Evolutionary conservation across 2,888 invertebrate species (phyloP), one percentile per base, ranked within the genome.

Genomic region (Gari tellinella): DNA sequence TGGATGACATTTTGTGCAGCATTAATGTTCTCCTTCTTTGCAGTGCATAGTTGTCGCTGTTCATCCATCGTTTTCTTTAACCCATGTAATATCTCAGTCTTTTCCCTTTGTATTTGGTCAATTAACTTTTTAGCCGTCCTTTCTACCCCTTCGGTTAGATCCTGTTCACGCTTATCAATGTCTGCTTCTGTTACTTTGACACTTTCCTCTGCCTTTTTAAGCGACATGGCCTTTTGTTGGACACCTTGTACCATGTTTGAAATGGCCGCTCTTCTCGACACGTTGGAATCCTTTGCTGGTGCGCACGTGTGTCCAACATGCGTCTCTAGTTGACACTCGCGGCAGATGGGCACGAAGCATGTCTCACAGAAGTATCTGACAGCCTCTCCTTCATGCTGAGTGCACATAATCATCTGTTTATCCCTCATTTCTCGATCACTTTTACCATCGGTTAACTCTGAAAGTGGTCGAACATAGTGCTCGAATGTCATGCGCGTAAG

Each of bases 51-150:
- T 14, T 68, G 65, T 51, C 79, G 64, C 51, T 82, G 79, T 12
- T 57, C 68, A 41, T 78, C 66, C 74, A 81, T 81, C 7, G 76
- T 76, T 41, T 57, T 48, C 45, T 74, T 76, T 14, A 82, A 51
- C 31, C 51, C 60, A 23, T 68, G 58, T 10, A 79, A 57, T 23
- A 80, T 52, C 17, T 80, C 80, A 7, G 61, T 51, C 26, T 79
- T 80, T 56, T 82, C 82, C 8, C 62, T 67, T 63, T 81, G 74
- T 14, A 82, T 76, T 60, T 81, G 76, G 26, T 76, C 72, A n/a
- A 66, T 58, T 21, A 82, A 48, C 46, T 79, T 72, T 53, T 77
- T 68, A 2, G 73, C 67, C n/a, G 79, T 65, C 43, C 56, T 64
- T 21, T 82, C 72, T 2, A 82, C 72, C 10, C 78, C 78, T 38